These are phyloP conservation scores for Nothocercus nigrocapillus DNA, from an alignment of 2,113 vertebrate species.

Conservation along the genomic window DNA sequence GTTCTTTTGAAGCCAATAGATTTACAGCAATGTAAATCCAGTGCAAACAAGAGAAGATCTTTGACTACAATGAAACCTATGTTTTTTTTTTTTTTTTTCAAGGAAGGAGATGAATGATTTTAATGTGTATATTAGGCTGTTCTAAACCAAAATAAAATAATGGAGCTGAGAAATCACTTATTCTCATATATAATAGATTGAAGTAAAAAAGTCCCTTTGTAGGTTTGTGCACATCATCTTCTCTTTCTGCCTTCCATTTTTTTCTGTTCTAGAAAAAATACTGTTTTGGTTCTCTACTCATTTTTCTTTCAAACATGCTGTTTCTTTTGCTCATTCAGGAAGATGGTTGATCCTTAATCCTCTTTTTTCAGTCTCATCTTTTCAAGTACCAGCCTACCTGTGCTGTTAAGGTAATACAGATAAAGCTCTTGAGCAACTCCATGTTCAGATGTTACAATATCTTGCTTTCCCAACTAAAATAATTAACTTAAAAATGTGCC, in stretches of 20 bases:
- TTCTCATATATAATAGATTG: background rate
- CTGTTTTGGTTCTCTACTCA: background rate
- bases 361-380: background rate
- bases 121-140: background rate
- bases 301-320: background rate
- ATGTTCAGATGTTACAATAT: background rate
- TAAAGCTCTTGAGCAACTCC: background rate
- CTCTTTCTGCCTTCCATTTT: background rate
- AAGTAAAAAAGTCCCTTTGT: background rate
- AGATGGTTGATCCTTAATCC: background rate
- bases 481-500: background rate
- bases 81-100: background rate
- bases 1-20: slow-evolving; percentile 51
- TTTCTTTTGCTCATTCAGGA: background rate
- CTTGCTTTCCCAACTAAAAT: background rate
- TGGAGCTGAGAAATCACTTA: background rate
- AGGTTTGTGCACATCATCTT: background rate
- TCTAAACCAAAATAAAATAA: background rate
- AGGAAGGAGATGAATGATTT: background rate
- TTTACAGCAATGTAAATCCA: slow-evolving; percentile 43
- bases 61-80: background rate
- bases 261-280: background rate
- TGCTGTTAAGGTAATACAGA: background rate
- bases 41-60: slow-evolving; percentile 41
- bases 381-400: background rate